Base-by-base conservation (phyloP, 2,888 invertebrate genomes). In the Cryptocephalus moraei region DNA sequence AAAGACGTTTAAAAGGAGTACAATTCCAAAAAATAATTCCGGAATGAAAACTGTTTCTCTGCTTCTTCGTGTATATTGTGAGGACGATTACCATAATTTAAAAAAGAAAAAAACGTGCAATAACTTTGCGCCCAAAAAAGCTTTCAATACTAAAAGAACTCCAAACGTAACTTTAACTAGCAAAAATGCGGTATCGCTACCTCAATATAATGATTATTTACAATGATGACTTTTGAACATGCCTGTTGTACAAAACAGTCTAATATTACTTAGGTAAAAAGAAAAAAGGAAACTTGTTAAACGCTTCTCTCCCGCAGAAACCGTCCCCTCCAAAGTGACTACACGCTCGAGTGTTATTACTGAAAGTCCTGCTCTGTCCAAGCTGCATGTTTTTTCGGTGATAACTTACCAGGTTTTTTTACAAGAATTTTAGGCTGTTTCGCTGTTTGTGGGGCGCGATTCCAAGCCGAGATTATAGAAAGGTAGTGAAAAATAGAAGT, bases 401-500 rank as follows among this genome's bases (percentile, higher is more conserved):
- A 68, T 62, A 70, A 72, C 72, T 72, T 72, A 72, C 72, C 72
- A 70, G 70, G 69, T 69, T 69, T 68, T 71, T 70, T 71, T 64
- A 67, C 65, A 65, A 71, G 69, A 61, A 71, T 71, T 70, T 71
- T 71, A 68, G 71, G 67, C 70, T 71, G 70, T 71, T 70, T 71
- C 70, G 70, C 72, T 72, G 71, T 70, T 22, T 22, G 69, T 69
- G 67, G 67, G 65, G 68, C 68, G 70, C 70, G 68, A 68, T 69
- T 70, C 71, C 59, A 70, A 71, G 71, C 67, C 68, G 70, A 70
- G 70, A 70, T 69, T 70, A 70, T 70, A 70, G 70, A 69, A 67
- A 70, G 70, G 70, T 70, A 70, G 70, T 71, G 71, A 72, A 72
- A 72, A 72, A 71, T 70, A 71, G 71, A 71, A 70, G 72, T 72